Evolutionary conservation across 2,113 vertebrate species (phyloP).

Genomic region (Brachypodius melanocephalos): DNA sequence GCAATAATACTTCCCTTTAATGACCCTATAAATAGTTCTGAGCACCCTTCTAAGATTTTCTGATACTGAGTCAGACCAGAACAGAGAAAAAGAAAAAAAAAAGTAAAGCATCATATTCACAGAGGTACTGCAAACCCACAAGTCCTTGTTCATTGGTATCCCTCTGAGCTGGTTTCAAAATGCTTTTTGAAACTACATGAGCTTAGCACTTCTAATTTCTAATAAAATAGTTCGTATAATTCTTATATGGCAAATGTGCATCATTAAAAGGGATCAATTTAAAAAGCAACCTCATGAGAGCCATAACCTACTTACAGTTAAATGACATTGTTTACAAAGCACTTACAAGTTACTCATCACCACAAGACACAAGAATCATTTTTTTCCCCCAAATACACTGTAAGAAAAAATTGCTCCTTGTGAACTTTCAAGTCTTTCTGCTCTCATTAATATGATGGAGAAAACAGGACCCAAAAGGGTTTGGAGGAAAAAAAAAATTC

Average conservation of each 20-base stretch:
- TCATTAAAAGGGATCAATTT: not conserved
- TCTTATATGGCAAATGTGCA: not conserved
- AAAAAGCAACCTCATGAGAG: not conserved
- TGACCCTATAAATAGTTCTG: not conserved
- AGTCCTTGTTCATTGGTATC: not conserved
- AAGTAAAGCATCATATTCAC: not conserved
- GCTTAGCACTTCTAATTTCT: not conserved
- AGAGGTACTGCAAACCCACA: not conserved
- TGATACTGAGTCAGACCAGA: not conserved
- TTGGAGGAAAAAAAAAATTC: not conserved
- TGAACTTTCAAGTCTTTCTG: not conserved
- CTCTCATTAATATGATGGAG: not conserved
- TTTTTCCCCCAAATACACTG: not conserved
- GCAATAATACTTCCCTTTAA: not conserved
- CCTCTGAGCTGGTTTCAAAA: not conserved
- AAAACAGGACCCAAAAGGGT: not conserved
- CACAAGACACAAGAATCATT: not conserved
- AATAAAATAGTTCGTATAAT: not conserved
- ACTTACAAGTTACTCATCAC: not conserved
- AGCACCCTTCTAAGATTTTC: not conserved
- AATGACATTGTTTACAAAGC: not conserved
- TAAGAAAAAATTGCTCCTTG: not conserved
- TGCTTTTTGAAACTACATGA: not conserved
- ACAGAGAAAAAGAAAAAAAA: not conserved
- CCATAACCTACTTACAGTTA: not conserved